These are phyloP conservation scores for Helogale parvula DNA, from an alignment of 2,113 vertebrate species.

Conservation along the genomic window DNA sequence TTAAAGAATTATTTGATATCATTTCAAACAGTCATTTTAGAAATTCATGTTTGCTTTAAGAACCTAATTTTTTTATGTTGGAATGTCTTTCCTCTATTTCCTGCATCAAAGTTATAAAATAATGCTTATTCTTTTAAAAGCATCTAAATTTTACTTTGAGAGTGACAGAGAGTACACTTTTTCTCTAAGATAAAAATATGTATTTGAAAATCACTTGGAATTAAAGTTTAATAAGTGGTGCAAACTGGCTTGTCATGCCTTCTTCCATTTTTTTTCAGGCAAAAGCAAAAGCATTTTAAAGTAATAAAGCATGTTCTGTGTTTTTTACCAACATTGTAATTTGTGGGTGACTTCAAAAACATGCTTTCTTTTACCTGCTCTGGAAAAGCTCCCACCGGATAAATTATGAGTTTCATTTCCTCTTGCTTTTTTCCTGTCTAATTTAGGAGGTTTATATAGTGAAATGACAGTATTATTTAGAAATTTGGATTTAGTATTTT, in stretches of 20 bases:
- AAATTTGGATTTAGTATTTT: slow-evolving; percentile 4
- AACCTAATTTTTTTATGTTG: neutral
- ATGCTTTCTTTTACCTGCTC: neutral
- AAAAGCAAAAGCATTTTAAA: slow-evolving; percentile 23
- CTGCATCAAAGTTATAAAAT: neutral
- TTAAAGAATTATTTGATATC: neutral
- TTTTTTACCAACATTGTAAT: neutral
- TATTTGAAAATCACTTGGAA: neutral
- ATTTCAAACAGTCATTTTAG: slow-evolving; percentile 20
- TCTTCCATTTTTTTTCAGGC: neutral
- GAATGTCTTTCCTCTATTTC: neutral
- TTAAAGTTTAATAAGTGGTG: neutral
- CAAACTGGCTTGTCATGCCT: neutral
- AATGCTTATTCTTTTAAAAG: neutral
- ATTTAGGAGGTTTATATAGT: neutral
- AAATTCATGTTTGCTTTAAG: slow-evolving; percentile 22
- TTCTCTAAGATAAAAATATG: neutral
- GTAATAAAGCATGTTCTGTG: neutral
- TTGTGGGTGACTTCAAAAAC: slow-evolving; percentile 16
- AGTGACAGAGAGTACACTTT: neutral
- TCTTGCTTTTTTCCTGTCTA: neutral
- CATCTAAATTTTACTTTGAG: neutral
- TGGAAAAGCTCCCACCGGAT: neutral
- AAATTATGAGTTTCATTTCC: slow-evolving; percentile 37
- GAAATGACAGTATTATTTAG: slow-evolving; percentile 18